A percentile compares a stretch with the other conserved stretches of the same genome.
These are phyloP conservation scores for Myotis davidii DNA, from an alignment of 2,113 vertebrate species.

Conservation along the genomic window DNA sequence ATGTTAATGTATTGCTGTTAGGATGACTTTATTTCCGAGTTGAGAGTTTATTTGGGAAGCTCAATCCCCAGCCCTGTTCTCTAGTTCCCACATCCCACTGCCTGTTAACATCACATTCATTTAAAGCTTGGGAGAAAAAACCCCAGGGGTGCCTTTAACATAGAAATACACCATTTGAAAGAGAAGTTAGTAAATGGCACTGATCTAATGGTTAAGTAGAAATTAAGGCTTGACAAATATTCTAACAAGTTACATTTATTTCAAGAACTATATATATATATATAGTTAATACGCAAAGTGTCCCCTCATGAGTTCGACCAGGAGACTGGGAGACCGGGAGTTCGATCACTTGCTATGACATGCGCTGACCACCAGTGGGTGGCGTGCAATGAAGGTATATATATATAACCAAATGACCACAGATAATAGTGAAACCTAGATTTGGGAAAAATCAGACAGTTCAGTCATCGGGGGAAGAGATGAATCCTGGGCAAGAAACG, in stretches of 20 bases:
- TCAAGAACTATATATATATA: background rate
- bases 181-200: background rate
- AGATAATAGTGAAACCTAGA: background rate
- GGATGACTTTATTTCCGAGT: constrained; percentile 31
- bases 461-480: background rate
- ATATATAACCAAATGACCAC: background rate
- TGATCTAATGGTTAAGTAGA: background rate
- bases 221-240: constrained; percentile 45
- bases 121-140: constrained; percentile 36
- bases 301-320: too few species aligned
- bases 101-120: constrained; percentile 13
- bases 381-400: rapidly evolving
- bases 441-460: background rate
- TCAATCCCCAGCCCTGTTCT: background rate
- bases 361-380: too few species aligned
- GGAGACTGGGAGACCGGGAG: too few species aligned
- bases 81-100: background rate
- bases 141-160: background rate
- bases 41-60: constrained; percentile 30
- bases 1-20: background rate
- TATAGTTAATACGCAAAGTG: too few species aligned
- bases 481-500: background rate
- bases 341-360: too few species aligned
- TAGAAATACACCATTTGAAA: background rate
- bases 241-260: background rate